These are phyloP conservation scores for Danionella cerebrum DNA, from an alignment of 2,113 vertebrate genomes.

Conservation along the genomic window DNA sequence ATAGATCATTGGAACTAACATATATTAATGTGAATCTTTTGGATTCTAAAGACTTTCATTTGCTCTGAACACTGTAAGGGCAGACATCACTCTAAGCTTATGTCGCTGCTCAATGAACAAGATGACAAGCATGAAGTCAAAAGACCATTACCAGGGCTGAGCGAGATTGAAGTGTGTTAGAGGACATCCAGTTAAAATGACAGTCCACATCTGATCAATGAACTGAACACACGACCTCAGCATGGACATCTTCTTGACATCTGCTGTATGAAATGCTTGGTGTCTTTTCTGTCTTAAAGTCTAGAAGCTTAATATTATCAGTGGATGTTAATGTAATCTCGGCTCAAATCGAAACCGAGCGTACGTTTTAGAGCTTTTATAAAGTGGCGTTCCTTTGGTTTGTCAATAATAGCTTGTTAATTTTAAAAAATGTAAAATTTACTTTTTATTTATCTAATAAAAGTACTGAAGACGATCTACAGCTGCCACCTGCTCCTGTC, in stretches of 20 bases:
- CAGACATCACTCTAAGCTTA: slow-evolving; percentile 27
- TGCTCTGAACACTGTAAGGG: slow-evolving; percentile 13
- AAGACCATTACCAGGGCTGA: slow-evolving; percentile 20
- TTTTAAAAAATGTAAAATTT: too few relatives aligned
- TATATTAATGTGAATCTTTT: not conserved
- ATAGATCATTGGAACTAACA: too few relatives aligned
- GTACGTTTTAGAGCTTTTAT: too few relatives aligned
- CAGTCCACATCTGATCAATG: slow-evolving; percentile 4
- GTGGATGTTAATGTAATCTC: too few relatives aligned
- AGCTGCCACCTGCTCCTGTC: too few relatives aligned
- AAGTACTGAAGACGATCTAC: too few relatives aligned
- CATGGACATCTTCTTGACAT: not conserved
- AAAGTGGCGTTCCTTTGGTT: too few relatives aligned
- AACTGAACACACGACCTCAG: not conserved
- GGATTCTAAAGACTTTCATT: slow-evolving; percentile 24
- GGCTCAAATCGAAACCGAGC: too few relatives aligned
- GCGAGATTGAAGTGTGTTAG: slow-evolving; percentile 16
- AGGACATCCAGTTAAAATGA: slow-evolving; percentile 20
- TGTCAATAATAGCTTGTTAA: too few relatives aligned
- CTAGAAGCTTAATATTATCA: too few relatives aligned
- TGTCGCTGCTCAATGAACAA: slow-evolving; percentile 4
- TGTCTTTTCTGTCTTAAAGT: too few relatives aligned
- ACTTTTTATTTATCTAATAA: too few relatives aligned
- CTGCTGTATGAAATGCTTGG: not conserved
- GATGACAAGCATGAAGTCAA: slow-evolving; percentile 21